Evolutionary conservation across 2,113 vertebrate genomes (phyloP).

Genomic region (Melanocharis versteri): DNA sequence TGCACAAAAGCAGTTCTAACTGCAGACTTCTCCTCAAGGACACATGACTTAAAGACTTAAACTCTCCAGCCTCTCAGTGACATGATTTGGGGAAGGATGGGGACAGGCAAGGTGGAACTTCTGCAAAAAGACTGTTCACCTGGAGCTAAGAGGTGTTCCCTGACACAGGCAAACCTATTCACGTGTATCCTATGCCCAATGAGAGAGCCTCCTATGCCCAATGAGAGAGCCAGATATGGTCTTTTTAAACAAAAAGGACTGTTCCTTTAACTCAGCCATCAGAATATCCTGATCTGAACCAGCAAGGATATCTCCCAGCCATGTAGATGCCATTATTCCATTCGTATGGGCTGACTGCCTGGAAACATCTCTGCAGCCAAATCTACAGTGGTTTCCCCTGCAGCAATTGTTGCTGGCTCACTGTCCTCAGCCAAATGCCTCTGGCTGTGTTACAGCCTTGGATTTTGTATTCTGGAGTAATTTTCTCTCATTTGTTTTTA

Average conservation of each 20-base stretch:
- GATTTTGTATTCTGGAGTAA: background rate
- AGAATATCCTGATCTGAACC: background rate
- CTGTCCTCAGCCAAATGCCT: background rate
- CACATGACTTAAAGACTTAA: background rate
- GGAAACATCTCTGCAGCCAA: background rate
- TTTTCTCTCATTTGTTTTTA: background rate
- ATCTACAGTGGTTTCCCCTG: background rate
- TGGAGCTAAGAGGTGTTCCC: background rate
- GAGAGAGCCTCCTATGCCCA: background rate
- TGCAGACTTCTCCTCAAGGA: background rate
- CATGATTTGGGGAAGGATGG: background rate
- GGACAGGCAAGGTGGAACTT: background rate
- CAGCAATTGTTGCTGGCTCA: background rate
- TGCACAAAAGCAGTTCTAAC: background rate
- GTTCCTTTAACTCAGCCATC: background rate
- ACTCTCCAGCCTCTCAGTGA: background rate
- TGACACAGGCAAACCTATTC: background rate
- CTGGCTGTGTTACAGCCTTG: background rate
- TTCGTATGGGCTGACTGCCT: background rate
- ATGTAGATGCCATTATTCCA: background rate
- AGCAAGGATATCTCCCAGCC: background rate
- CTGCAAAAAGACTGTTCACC: background rate
- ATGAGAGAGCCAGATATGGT: background rate
- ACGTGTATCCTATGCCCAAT: accelerated
- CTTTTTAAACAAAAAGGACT: background rate